These are phyloP conservation scores for Margaritifera margaritifera DNA, from an alignment of 2,888 invertebrate species.

Conservation along the genomic window DNA sequence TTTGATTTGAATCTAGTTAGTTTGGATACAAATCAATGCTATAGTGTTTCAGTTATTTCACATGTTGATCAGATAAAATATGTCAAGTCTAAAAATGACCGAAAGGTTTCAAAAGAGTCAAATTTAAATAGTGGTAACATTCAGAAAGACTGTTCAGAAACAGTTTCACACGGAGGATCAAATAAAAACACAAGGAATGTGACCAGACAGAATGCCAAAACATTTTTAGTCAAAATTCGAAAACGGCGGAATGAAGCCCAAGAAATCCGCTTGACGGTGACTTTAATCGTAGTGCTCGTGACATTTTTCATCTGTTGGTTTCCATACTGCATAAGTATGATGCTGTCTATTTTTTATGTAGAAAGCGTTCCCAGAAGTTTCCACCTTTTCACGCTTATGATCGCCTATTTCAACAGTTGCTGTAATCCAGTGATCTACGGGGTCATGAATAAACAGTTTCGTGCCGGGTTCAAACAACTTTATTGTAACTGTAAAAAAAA, in stretches of 20 bases:
- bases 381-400: constrained; percentile 58
- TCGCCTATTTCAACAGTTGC: constrained; percentile 65
- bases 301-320: constrained; percentile 66
- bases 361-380: constrained; percentile 33
- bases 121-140: too few species aligned
- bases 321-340: constrained; percentile 66
- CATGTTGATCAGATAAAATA: too few species aligned
- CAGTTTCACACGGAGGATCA: too few species aligned
- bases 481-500: constrained; percentile 29
- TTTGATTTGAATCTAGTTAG: too few species aligned
- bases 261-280: constrained; percentile 53
- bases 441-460: constrained; percentile 60
- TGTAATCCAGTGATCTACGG: constrained; percentile 67
- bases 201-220: too few species aligned
- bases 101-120: too few species aligned
- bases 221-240: neutral
- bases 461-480: constrained; percentile 45
- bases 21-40: neutral
- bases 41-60: too few species aligned
- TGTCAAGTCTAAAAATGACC: too few species aligned
- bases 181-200: too few species aligned
- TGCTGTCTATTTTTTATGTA: constrained; percentile 50
- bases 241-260: constrained; percentile 21
- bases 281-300: constrained; percentile 59
- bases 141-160: too few species aligned